A percentile compares a stretch with the other conserved stretches of the same genome.
Conservation (phyloP, 1,140 invertebrate species). For the Caenorhabditis brenneri region DNA sequence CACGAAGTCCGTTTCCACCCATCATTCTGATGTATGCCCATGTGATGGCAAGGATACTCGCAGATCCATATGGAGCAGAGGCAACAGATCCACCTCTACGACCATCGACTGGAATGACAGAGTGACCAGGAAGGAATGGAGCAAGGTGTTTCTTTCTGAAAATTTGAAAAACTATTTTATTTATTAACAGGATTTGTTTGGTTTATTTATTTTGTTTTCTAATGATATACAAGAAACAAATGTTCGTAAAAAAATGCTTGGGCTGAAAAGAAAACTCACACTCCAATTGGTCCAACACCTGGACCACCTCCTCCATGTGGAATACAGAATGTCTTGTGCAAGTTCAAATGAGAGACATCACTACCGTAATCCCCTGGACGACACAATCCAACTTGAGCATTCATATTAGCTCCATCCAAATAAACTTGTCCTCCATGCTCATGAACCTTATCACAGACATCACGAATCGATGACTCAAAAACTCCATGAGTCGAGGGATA, state of each 20-base stretch:
- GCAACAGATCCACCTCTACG: constrained; percentile 86
- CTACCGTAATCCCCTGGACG: constrained; percentile 97
- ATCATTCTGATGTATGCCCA: constrained; percentile 99
- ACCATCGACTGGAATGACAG: constrained; percentile 78
- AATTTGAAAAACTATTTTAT: constrained; percentile 56
- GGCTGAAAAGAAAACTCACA: too few relatives aligned
- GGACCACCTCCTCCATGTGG: constrained; percentile 95
- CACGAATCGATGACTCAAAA: constrained; percentile 89
- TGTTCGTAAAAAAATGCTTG: too few relatives aligned
- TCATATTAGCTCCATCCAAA: constrained; percentile 99
- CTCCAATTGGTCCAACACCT: constrained; percentile 74
- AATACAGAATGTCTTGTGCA: constrained; percentile 97
- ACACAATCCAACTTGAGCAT: constrained; percentile 91
- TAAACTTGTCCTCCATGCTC: constrained; percentile 93
- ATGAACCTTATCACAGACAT: constrained; percentile 88
- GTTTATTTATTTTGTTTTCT: too few relatives aligned
- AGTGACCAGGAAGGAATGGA: constrained; percentile 91
- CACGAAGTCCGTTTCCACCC: constrained; percentile 85
- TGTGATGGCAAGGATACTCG: constrained; percentile 92
- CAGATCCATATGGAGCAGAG: constrained; percentile 91
- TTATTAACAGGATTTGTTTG: too few relatives aligned
- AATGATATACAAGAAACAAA: too few relatives aligned
- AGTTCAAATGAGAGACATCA: constrained; percentile 95
- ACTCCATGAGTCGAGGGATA: constrained; percentile 99
- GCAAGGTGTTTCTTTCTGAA: constrained; percentile 86